Percentiles rank a stretch among this genome's conserved stretches.
Evolutionary conservation across 1,140 invertebrate species (phyloP).

Genomic region (Yoshiicerus persimilis): DNA sequence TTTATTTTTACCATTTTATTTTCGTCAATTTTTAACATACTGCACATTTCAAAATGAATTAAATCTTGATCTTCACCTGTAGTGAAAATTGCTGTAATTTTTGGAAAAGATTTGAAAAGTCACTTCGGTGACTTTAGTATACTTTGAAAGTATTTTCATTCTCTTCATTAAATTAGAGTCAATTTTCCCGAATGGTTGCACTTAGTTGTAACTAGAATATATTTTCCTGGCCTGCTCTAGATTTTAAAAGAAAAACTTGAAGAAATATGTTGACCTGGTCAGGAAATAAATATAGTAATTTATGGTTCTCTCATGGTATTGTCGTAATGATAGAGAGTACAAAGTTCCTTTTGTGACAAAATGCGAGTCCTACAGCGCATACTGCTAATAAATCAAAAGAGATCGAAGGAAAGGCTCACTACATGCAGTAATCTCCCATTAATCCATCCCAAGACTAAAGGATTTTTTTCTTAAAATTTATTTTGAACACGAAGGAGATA

Average conservation of each 20-base stretch:
- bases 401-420: neutral
- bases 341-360: neutral
- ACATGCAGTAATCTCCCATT: neutral
- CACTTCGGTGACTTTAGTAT: no score
- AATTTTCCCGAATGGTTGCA: no score
- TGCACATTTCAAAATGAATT: no score
- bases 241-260: neutral
- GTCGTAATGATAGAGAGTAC: neutral
- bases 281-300: neutral
- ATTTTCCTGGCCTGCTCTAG: no score
- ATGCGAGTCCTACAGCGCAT: neutral
- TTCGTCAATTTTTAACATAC: no score
- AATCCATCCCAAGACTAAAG: neutral
- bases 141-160: no score
- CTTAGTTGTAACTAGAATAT: no score
- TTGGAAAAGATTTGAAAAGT: no score
- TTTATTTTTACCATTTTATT: no score
- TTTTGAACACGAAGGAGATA: neutral
- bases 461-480: slow-evolving; percentile 12
- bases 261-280: neutral
- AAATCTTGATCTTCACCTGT: no score
- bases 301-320: neutral
- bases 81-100: no score
- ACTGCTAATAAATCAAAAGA: slow-evolving; percentile 11
- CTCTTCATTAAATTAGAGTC: no score